Evolutionary conservation across 1,140 invertebrate species (phyloP).

Genomic region (Gonatopus flavifemur): DNA sequence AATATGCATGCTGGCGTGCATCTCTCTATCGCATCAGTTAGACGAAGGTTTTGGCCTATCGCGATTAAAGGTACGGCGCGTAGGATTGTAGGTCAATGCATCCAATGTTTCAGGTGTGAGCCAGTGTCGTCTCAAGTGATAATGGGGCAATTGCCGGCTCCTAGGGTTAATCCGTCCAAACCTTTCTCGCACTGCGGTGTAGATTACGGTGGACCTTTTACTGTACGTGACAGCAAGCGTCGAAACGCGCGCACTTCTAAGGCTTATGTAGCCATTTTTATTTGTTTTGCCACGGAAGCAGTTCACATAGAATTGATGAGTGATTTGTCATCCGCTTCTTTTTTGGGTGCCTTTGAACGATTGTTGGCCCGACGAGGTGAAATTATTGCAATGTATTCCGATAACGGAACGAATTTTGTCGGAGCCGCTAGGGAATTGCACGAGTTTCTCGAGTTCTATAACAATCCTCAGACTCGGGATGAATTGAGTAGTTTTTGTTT

Average conservation of each 20-base stretch:
- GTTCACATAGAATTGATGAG: conserved; percentile 42
- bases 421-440: conserved; percentile 26
- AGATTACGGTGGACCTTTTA: conserved; percentile 40
- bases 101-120: conserved; percentile 32
- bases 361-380: conserved; percentile 41
- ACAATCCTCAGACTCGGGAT: not conserved
- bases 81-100: conserved; percentile 28
- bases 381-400: conserved; percentile 24
- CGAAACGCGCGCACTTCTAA: conserved; percentile 31
- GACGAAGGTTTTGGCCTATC: conserved; percentile 31
- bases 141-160: conserved; percentile 34
- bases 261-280: conserved; percentile 32
- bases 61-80: conserved; percentile 19
- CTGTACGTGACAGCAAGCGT: conserved; percentile 28
- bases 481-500: not conserved
- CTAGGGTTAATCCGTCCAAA: conserved; percentile 16
- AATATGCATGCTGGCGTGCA: conserved; percentile 41
- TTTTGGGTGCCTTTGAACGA: conserved; percentile 34
- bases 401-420: conserved; percentile 45
- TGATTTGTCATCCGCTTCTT: conserved; percentile 35
- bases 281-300: conserved; percentile 35
- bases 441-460: conserved; percentile 1
- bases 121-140: conserved; percentile 20
- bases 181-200: conserved; percentile 28
- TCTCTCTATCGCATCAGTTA: conserved; percentile 17